Conservation (phyloP, 2,888 invertebrate species). For the Nomada lathburiana region DNA sequence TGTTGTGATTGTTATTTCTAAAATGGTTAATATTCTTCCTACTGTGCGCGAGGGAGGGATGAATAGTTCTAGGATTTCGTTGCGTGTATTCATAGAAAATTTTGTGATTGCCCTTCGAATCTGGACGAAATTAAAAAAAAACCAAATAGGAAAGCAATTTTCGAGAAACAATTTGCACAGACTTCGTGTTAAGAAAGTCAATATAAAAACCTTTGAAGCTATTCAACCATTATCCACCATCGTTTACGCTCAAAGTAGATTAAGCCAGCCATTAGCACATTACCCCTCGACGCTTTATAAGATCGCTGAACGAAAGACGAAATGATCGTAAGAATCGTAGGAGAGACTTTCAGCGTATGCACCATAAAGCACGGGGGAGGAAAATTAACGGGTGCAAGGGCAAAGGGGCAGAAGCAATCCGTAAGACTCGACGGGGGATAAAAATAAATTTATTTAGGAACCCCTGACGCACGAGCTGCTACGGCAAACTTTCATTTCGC, state of each 20-base stretch:
- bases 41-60: background rate
- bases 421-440: constrained; percentile 18
- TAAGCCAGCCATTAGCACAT: background rate
- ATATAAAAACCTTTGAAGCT: background rate
- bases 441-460: constrained; percentile 68
- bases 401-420: constrained; percentile 14
- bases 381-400: background rate
- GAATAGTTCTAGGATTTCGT: no score
- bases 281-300: background rate
- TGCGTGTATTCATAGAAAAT: no score
- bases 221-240: background rate
- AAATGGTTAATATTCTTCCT: background rate
- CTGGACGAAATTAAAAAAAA: no score
- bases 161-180: no score
- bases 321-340: background rate
- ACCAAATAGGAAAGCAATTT: no score
- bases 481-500: constrained; percentile 53
- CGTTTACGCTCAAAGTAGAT: background rate
- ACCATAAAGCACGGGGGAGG: background rate
- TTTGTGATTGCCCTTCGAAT: no score
- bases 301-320: background rate
- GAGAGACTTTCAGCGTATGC: background rate
- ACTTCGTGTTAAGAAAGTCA: no score
- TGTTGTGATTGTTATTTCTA: background rate
- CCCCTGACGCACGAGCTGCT: constrained; percentile 5